Conservation (phyloP, 2,888 invertebrate species). For the Anorthoa munda region DNA sequence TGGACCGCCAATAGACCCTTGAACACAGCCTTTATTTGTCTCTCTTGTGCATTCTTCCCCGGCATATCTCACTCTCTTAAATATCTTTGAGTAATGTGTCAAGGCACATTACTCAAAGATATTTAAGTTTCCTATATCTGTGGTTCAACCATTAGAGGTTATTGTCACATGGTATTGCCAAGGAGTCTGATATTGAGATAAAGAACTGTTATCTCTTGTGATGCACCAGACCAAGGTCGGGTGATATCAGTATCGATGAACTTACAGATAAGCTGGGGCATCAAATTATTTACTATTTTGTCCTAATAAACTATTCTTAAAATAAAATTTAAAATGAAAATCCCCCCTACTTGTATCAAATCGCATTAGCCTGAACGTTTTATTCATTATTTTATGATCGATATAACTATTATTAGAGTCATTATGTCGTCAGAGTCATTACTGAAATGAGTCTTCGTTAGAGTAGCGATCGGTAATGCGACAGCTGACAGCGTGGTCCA, state of each 20-base stretch:
- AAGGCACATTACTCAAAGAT: too few relatives aligned
- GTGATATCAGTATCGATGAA: conserved; percentile 32
- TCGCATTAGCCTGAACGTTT: background rate
- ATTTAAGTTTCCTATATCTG: background rate
- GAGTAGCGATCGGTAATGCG: background rate
- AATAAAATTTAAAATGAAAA: too few relatives aligned
- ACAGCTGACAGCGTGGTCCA: background rate
- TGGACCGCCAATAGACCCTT: too few relatives aligned
- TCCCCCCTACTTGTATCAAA: background rate
- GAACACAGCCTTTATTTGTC: too few relatives aligned
- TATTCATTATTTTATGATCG: conserved; percentile 20
- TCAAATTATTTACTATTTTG: conserved; percentile 13
- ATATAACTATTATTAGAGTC: background rate
- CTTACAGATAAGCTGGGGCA: conserved; percentile 15
- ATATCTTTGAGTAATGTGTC: too few relatives aligned
- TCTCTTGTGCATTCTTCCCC: too few relatives aligned
- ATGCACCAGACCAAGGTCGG: conserved; percentile 27
- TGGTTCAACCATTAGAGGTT: background rate
- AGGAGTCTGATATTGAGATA: conserved; percentile 15
- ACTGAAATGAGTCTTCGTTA: background rate
- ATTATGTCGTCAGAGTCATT: conserved; percentile 9
- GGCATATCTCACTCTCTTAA: too few relatives aligned
- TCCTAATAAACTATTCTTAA: too few relatives aligned
- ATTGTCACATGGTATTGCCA: background rate
- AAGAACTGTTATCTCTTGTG: conserved; percentile 11